Evolutionary conservation across 2,797 vertebrate species (phyloP).

Genomic region (Macroramphosus scolopax): DNA sequence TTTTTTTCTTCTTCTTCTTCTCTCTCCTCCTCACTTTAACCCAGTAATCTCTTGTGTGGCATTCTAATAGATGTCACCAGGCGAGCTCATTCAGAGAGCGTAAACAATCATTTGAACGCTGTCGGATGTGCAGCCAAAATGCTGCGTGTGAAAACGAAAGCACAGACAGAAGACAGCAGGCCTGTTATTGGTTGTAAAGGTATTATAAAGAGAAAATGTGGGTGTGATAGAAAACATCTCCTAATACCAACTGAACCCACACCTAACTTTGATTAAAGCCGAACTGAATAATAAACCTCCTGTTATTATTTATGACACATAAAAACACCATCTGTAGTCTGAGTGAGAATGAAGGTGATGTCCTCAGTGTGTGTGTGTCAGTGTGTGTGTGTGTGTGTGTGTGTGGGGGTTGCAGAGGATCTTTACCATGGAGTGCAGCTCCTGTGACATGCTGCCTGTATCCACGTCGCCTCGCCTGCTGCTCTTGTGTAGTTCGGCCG

Average conservation of each 20-base stretch:
- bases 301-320: no score
- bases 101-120: conserved; percentile 5
- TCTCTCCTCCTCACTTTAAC: neutral
- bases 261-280: no score
- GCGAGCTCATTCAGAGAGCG: conserved; percentile 5
- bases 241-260: no score
- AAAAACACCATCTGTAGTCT: no score
- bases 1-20: no score
- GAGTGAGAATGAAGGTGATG: no score
- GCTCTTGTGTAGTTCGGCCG: conserved; percentile 65
- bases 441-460: conserved; percentile 56
- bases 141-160: conserved; percentile 2
- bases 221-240: no score
- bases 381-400: neutral
- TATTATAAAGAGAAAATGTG: no score
- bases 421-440: conserved; percentile 79
- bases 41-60: neutral
- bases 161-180: neutral
- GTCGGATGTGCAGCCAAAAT: conserved; percentile 5
- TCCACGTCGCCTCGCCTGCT: conserved; percentile 71
- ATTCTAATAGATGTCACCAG: conserved; percentile 11
- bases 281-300: no score
- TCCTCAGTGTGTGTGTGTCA: neutral
- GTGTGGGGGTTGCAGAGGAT: neutral
- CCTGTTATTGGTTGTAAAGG: no score